Conservation (phyloP, 2,113 vertebrate species). For the Mohoua ochrocephala region DNA sequence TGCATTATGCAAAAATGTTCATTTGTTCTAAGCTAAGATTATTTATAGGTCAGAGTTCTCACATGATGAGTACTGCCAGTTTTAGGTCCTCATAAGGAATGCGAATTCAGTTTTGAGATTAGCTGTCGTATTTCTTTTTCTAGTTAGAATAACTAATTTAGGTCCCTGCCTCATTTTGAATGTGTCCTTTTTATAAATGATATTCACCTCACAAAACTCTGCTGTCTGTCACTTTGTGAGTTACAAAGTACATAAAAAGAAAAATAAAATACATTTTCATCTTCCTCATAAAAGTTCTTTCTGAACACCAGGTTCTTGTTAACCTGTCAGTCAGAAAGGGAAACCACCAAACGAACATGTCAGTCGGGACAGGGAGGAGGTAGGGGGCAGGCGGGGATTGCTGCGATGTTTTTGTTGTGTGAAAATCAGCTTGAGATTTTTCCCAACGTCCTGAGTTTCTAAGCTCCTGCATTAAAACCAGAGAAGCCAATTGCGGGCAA, state of each 20-base stretch:
- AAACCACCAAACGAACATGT: background rate
- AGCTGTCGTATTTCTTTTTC: constrained; percentile 3
- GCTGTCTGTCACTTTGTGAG: background rate
- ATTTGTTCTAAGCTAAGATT: constrained; percentile 32
- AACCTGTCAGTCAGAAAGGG: background rate
- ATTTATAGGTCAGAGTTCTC: constrained; percentile 48
- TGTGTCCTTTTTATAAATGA: background rate
- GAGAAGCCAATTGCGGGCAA: background rate
- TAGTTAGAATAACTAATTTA: background rate
- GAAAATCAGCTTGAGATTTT: background rate
- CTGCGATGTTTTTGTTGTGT: background rate
- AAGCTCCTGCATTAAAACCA: background rate
- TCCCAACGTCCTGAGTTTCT: background rate
- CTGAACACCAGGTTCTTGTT: background rate
- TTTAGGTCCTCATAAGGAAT: background rate
- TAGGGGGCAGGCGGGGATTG: background rate
- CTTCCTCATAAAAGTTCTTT: background rate
- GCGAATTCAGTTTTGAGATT: background rate
- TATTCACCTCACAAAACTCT: background rate
- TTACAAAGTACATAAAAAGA: background rate
- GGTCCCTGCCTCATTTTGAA: background rate
- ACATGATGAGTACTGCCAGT: background rate
- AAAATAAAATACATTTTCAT: background rate
- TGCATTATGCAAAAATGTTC: constrained; percentile 16
- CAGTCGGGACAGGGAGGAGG: accelerated